These are phyloP conservation scores for Ochlodes sylvanus DNA, from an alignment of 2,888 invertebrate species.

Conservation along the genomic window DNA sequence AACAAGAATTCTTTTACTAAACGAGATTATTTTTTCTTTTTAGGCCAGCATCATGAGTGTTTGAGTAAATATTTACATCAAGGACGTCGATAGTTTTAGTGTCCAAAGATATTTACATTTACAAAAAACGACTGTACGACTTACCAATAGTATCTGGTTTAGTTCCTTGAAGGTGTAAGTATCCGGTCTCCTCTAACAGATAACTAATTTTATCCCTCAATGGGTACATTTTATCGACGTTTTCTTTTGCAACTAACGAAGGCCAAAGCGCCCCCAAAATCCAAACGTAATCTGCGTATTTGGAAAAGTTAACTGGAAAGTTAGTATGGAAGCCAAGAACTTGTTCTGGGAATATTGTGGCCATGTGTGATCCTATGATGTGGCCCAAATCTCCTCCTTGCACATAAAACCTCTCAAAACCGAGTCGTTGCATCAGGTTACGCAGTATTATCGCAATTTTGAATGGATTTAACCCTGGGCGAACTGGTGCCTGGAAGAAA, in stretches of 20 bases:
- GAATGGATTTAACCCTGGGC: conserved; percentile 84
- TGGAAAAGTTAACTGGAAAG: conserved; percentile 77
- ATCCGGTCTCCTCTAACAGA: conserved; percentile 83
- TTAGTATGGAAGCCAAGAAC: conserved; percentile 87
- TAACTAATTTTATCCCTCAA: conserved; percentile 61
- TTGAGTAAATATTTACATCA: too few relatives aligned
- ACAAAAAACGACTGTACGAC: conserved; percentile 39
- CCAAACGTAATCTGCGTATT: conserved; percentile 57
- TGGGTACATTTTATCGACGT: conserved; percentile 81
- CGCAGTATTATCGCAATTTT: conserved; percentile 87
- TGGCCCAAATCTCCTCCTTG: conserved; percentile 93
- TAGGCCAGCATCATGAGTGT: too few relatives aligned
- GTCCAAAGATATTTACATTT: too few relatives aligned
- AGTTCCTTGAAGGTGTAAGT: conserved; percentile 90
- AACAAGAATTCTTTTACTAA: too few relatives aligned
- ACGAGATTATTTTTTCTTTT: too few relatives aligned
- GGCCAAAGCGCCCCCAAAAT: conserved; percentile 81
- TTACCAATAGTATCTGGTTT: conserved; percentile 93
- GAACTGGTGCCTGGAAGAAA: conserved; percentile 73
- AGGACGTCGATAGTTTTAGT: too few relatives aligned
- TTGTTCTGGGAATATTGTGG: conserved; percentile 86
- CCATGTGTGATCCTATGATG: conserved; percentile 85
- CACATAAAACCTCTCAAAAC: conserved; percentile 86
- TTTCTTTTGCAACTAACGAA: conserved; percentile 71
- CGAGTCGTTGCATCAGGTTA: conserved; percentile 89